Conservation (phyloP, 2,888 invertebrate genomes). For the Drosophila limbata region DNA sequence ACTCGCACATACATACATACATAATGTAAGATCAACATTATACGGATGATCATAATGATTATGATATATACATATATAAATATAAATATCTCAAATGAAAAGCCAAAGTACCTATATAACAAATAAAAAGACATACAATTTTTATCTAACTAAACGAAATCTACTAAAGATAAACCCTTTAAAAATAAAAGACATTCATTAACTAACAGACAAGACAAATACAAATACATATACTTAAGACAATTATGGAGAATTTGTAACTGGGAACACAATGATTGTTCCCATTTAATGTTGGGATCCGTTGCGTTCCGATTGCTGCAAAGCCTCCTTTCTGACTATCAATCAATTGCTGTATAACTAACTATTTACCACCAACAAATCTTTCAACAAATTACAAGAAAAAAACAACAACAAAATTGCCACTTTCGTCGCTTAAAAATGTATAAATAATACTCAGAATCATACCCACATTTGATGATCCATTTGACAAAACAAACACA, state of each 20-base stretch:
- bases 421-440: constrained; percentile 54
- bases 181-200: constrained; percentile 49
- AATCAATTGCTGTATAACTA: constrained; percentile 75
- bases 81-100: constrained; percentile 57
- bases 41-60: constrained; percentile 23
- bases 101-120: constrained; percentile 79
- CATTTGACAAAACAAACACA: constrained; percentile 9
- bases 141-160: constrained; percentile 61
- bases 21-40: constrained; percentile 28
- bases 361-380: constrained; percentile 72
- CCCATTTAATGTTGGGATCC: background rate
- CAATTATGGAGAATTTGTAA: constrained; percentile 51
- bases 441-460: constrained; percentile 71
- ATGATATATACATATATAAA: constrained; percentile 12
- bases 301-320: constrained; percentile 23
- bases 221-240: constrained; percentile 38
- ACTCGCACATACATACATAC: constrained; percentile 33
- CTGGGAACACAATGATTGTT: background rate
- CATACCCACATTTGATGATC: constrained; percentile 27
- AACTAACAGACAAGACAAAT: constrained; percentile 32
- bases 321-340: constrained; percentile 66
- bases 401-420: constrained; percentile 32
- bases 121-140: constrained; percentile 61
- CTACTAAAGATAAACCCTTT: constrained; percentile 41
- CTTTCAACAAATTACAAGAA: constrained; percentile 17